phyloP scores from a whole-genome alignment of 2,113 vertebrate species.

The Passer domesticus region DNA sequence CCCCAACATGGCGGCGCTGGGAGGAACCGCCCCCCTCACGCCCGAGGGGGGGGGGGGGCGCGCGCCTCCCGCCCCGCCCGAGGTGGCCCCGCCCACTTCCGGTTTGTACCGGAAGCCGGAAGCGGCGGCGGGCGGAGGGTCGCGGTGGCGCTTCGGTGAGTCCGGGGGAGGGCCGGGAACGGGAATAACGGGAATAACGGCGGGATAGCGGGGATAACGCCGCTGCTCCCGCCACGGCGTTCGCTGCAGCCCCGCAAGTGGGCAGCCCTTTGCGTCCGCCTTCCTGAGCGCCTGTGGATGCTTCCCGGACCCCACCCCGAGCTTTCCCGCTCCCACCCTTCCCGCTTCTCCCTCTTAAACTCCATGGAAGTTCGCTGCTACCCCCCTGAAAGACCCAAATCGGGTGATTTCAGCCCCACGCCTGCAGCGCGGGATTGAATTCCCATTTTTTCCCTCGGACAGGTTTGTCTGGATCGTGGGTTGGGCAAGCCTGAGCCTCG shows the following conservation, averaged over 20 bases:
- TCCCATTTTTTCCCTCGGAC: neutral
- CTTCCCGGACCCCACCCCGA: neutral
- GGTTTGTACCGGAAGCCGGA: rapidly evolving
- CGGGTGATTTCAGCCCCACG: neutral
- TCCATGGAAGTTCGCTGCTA: neutral
- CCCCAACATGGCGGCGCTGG: neutral
- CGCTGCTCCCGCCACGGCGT: too few relatives aligned
- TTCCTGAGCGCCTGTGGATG: neutral
- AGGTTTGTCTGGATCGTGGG: neutral
- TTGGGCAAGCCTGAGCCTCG: neutral
- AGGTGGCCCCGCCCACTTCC: rapidly evolving
- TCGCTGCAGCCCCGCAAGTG: neutral
- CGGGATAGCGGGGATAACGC: neutral
- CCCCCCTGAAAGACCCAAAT: rapidly evolving
- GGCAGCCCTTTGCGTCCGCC: too few relatives aligned
- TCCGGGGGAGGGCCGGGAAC: neutral
- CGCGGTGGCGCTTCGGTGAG: neutral
- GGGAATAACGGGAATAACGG: neutral
- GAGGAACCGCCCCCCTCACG: neutral
- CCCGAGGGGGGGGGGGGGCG: rapidly evolving
- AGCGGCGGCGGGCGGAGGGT: neutral
- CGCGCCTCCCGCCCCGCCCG: rapidly evolving
- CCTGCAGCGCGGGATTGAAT: neutral
- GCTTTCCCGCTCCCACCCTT: neutral
- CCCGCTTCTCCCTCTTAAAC: neutral